Conservation (phyloP, 2,888 invertebrate species). For the Petrolisthes manimaculis region DNA sequence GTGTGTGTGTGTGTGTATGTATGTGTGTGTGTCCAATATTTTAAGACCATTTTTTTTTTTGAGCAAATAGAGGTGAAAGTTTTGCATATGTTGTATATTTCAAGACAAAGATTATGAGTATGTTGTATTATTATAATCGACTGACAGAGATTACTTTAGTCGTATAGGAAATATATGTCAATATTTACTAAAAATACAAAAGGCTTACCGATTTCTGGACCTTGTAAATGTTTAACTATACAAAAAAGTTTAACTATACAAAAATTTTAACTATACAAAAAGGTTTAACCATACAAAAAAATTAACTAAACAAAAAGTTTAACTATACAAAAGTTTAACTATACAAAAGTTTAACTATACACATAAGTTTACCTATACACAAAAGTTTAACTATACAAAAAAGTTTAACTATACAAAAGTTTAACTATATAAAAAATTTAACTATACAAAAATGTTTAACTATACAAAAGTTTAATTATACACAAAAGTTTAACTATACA, state of each 20-base stretch:
- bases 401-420: background rate
- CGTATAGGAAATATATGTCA: no score
- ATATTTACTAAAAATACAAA: no score
- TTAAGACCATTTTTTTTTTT: no score
- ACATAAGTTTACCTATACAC: background rate
- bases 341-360: background rate
- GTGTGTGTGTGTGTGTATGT: background rate
- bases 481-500: no score
- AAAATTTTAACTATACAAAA: background rate
- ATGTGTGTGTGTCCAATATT: background rate
- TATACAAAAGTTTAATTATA: background rate
- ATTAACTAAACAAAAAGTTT: background rate
- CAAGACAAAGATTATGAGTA: no score
- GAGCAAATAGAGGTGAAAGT: no score
- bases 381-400: background rate
- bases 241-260: background rate
- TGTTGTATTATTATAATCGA: no score
- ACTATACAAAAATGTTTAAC: background rate
- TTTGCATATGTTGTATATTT: no score
- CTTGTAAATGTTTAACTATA: background rate
- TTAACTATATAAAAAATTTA: background rate
- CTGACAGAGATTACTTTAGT: no score
- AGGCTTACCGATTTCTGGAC: no score
- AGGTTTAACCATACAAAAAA: background rate
- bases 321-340: background rate